Evolutionary conservation across 2,888 invertebrate species (phyloP).

Genomic region (Syrista parreyssii): DNA sequence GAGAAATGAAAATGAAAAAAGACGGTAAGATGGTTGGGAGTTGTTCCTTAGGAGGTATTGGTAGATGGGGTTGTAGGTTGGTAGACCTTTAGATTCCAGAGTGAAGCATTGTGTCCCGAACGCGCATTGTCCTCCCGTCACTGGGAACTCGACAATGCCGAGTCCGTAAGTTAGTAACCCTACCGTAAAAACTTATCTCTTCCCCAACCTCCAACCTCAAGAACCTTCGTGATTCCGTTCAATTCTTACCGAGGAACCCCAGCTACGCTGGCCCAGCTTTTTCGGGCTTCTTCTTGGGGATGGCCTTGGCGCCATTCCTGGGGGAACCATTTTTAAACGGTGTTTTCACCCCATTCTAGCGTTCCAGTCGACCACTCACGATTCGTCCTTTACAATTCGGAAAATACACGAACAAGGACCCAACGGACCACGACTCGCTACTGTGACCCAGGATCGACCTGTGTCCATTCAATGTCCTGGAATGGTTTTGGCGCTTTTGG

Average conservation of each 20-base stretch:
- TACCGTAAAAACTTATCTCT: conserved; percentile 60
- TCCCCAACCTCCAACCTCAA: conserved; percentile 21
- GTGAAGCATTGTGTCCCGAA: conserved; percentile 57
- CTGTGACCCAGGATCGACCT: too few species aligned
- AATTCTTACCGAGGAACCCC: conserved; percentile 22
- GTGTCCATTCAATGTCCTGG: too few species aligned
- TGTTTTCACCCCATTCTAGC: too few species aligned
- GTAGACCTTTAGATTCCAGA: conserved; percentile 50
- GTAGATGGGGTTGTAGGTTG: conserved; percentile 39
- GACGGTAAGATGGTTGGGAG: conserved; percentile 9
- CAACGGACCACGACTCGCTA: too few species aligned
- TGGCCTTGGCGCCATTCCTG: too few species aligned
- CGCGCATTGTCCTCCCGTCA: conserved; percentile 60
- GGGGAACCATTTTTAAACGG: too few species aligned
- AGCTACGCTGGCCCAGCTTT: background rate
- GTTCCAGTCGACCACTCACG: too few species aligned
- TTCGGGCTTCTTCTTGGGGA: too few species aligned
- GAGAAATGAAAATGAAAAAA: background rate
- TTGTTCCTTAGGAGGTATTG: conserved; percentile 15
- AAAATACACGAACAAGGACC: too few species aligned
- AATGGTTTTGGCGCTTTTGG: too few species aligned
- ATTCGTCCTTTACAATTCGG: too few species aligned
- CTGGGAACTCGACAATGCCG: conserved; percentile 56
- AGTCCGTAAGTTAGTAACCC: conserved; percentile 58
- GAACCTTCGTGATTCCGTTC: conserved; percentile 30